Evolutionary conservation across 1,140 invertebrate species (phyloP).

Genomic region (Atta cephalotes): DNA sequence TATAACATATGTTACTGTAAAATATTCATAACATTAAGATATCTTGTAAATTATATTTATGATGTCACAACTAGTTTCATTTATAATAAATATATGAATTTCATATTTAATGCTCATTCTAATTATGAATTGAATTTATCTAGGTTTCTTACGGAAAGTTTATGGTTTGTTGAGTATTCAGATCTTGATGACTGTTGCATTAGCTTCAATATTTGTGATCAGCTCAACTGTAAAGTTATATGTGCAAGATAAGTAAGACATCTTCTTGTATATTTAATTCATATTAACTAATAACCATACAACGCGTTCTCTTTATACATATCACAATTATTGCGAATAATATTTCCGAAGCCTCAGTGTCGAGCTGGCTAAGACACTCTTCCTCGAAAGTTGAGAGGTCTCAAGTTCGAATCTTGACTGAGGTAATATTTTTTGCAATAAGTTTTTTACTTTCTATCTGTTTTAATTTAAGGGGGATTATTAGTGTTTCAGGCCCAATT

Average conservation of each 20-base stretch:
- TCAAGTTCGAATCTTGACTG: too few species aligned
- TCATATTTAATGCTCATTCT: neutral
- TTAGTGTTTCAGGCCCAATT: too few species aligned
- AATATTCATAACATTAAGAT: neutral
- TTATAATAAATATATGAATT: constrained; percentile 12
- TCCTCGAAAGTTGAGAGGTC: too few species aligned
- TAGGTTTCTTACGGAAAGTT: constrained; percentile 93
- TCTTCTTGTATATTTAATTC: neutral
- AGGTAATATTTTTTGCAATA: too few species aligned
- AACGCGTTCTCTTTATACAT: too few species aligned
- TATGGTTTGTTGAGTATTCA: constrained; percentile 93
- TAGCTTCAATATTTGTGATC: constrained; percentile 89
- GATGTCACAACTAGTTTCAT: neutral
- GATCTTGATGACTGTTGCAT: constrained; percentile 90
- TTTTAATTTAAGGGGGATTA: too few species aligned
- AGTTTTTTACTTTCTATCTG: too few species aligned
- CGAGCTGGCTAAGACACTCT: too few species aligned
- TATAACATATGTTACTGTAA: constrained; percentile 6
- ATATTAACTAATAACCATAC: neutral
- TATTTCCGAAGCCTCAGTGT: too few species aligned
- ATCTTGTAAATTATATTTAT: neutral
- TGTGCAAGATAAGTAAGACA: constrained; percentile 90
- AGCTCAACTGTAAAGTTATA: constrained; percentile 88
- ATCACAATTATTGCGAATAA: too few species aligned
- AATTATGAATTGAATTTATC: constrained; percentile 44